phyloP scores from a whole-genome alignment of 2,888 invertebrate genomes.

The Drosophila nr. fundita region DNA sequence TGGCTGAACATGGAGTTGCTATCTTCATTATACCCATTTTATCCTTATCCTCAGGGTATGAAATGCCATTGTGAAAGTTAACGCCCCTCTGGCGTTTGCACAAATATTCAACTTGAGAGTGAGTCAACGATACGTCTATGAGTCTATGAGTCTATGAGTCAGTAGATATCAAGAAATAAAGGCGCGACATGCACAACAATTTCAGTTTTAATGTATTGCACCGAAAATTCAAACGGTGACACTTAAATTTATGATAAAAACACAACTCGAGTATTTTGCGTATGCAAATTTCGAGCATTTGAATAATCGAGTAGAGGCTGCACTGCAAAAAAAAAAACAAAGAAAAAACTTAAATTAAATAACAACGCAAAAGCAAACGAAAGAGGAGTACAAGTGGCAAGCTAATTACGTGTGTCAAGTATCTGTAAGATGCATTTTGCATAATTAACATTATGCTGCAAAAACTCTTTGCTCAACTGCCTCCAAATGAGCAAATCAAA shows the following conservation, averaged over 20 bases:
- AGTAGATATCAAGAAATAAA: not conserved
- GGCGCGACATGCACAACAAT: not conserved
- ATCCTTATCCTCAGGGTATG: not conserved
- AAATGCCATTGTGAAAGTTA: conserved; percentile 34
- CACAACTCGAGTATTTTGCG: not conserved
- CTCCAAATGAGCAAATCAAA: conserved; percentile 57
- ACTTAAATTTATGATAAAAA: conserved; percentile 17
- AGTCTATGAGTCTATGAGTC: conserved; percentile 16
- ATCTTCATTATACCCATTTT: not conserved
- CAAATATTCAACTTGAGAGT: conserved; percentile 6
- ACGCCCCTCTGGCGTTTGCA: conserved; percentile 6
- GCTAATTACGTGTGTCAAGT: conserved; percentile 55
- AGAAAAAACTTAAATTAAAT: conserved; percentile 6
- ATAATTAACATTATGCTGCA: conserved; percentile 48
- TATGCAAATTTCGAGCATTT: conserved; percentile 16
- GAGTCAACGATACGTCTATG: conserved; percentile 17
- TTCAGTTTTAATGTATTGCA: conserved; percentile 1
- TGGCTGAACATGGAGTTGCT: no score
- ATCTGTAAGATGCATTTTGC: conserved; percentile 49
- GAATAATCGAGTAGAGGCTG: conserved; percentile 26
- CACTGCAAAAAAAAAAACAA: not conserved
- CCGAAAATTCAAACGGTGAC: conserved; percentile 5
- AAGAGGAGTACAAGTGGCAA: not conserved
- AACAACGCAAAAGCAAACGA: conserved; percentile 1
- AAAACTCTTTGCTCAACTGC: conserved; percentile 36